Base-by-base conservation (phyloP, 2,888 invertebrate species). In the Megastigmus dorsalis region DNA sequence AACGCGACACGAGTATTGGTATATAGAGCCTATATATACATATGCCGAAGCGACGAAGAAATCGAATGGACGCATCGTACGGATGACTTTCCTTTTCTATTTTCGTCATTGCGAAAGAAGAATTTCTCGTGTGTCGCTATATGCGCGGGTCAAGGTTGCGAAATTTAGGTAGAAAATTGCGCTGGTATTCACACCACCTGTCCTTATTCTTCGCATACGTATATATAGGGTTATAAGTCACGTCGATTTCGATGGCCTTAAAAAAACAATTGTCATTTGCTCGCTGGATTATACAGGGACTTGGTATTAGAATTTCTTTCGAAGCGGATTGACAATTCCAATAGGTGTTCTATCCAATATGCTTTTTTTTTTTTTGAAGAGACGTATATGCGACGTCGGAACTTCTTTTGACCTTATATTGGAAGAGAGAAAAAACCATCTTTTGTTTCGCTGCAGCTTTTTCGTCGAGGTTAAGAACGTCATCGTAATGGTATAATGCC, bases 31-130 rank as follows among this genome's bases (percentile, higher is more conserved):
- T n/a, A n/a, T n/a, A n/a, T n/a, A n/a, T n/a, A n/a, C n/a, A n/a
- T n/a, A n/a, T n/a, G n/a, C n/a, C 9, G 6, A 13, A 55, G 28
- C 43, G 4, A 10, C 6, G 6, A 62, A 57, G 41, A 62, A 55
- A 68, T 67, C 50, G 59, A 74, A 41, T 50, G 33, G 5, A 26
- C 13, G n/a, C n/a, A n/a, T n/a, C n/a, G n/a, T n/a, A n/a, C 18
- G 30, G 30, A 66, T 70, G 60, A 70, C 75, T 75, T 75, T 75
- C 65, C 63, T 69, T 62, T 71, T 75, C 66, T 67, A 72, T 62
- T 67, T 63, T 63, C 23, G n/a, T 30, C 57, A n/a, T 63, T 72
- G 45, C 55, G 55, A 60, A 38, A 68, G 41, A 52, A 41, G 63
- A 67, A 67, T 41, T 23, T 55, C 50, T 66, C 26, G 13, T 0